Conservation (phyloP, 2,797 vertebrate genomes). For the Nannoperca australis region DNA sequence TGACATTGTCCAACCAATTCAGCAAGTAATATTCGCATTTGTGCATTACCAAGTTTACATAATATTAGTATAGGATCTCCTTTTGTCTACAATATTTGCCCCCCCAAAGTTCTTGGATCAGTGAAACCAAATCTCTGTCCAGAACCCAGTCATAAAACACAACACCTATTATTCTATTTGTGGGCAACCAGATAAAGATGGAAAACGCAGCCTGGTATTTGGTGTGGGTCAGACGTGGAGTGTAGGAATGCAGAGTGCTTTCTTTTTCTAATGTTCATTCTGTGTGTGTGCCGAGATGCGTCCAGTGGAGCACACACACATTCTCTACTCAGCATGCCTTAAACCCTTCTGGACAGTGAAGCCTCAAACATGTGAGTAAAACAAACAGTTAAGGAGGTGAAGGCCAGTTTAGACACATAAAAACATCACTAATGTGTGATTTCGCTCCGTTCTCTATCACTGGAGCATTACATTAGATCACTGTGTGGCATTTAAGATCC, state of each 20-base stretch:
- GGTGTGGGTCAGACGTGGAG: constrained; percentile 59
- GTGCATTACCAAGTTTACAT: background rate
- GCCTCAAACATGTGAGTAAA: constrained; percentile 22
- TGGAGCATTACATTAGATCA: constrained; percentile 55
- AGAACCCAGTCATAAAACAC: constrained; percentile 31
- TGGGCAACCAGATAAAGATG: constrained; percentile 53
- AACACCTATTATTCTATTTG: constrained; percentile 67
- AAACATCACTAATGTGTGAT: constrained; percentile 4
- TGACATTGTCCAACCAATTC: constrained; percentile 3
- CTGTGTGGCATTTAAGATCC: constrained; percentile 70
- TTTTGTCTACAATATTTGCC: constrained; percentile 7
- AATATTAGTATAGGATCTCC: background rate
- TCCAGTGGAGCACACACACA: constrained; percentile 26
- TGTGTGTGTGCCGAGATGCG: constrained; percentile 23
- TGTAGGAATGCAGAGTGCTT: constrained; percentile 55
- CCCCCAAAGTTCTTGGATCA: background rate
- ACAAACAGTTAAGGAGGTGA: constrained; percentile 23
- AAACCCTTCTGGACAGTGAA: constrained; percentile 8
- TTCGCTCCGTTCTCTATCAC: constrained; percentile 14
- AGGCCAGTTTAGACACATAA: background rate
- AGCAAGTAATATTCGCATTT: constrained; percentile 1
- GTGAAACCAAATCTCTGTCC: constrained; percentile 34
- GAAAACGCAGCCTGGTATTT: constrained; percentile 66
- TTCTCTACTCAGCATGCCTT: constrained; percentile 34
- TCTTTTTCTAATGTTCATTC: constrained; percentile 38